These are phyloP conservation scores for Ferdinandea cuprea DNA, from an alignment of 2,888 invertebrate species.

Conservation along the genomic window DNA sequence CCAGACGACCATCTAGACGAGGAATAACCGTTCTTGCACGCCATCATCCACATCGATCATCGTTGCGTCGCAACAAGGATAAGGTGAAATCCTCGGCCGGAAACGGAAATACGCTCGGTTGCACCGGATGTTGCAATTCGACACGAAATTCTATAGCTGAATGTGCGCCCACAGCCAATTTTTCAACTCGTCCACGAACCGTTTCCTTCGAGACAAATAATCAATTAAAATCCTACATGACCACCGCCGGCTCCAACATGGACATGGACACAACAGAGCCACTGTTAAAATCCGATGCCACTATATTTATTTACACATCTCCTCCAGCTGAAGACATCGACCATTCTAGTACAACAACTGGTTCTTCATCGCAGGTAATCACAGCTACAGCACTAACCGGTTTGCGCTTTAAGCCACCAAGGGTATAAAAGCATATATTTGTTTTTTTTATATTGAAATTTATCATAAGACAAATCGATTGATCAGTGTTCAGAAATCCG, in stretches of 20 bases:
- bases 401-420: constrained; percentile 76
- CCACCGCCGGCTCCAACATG: constrained; percentile 56
- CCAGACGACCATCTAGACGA: constrained; percentile 85
- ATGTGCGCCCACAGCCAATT: constrained; percentile 74
- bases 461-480: constrained; percentile 69
- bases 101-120: constrained; percentile 76
- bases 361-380: constrained; percentile 64
- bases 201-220: constrained; percentile 72
- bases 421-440: constrained; percentile 59
- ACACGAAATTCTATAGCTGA: constrained; percentile 80
- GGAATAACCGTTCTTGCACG: constrained; percentile 83
- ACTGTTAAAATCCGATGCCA: constrained; percentile 57
- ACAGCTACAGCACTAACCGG: constrained; percentile 70
- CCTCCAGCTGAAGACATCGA: constrained; percentile 69
- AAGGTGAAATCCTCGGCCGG: constrained; percentile 79
- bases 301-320: constrained; percentile 68
- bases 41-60: constrained; percentile 84
- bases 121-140: constrained; percentile 74
- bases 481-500: constrained; percentile 71
- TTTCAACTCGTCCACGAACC: constrained; percentile 68
- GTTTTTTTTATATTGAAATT: constrained; percentile 15
- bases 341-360: constrained; percentile 64
- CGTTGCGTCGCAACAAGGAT: constrained; percentile 85
- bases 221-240: constrained; percentile 60
- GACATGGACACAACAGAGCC: constrained; percentile 68